A percentile compares a stretch with the other conserved stretches of the same genome.
Evolutionary conservation across 2,797 vertebrate species (phyloP).

Genomic region (Triplophysa bombifrons): DNA sequence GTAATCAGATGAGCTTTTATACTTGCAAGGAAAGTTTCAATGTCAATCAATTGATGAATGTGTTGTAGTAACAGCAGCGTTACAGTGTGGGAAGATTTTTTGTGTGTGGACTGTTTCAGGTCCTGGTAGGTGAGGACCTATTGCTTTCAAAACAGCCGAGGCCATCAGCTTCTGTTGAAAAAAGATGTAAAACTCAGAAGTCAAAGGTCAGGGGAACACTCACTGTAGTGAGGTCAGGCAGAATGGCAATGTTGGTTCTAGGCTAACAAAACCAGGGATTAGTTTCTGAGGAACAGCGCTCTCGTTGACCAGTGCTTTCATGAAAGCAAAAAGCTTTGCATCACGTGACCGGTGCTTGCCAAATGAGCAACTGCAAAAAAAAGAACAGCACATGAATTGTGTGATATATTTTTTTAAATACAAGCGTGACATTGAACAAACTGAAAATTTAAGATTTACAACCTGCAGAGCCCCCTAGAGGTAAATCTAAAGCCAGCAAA

Average conservation of each 20-base stretch:
- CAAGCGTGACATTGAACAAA: background rate
- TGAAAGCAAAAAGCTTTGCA: background rate
- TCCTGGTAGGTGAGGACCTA: background rate
- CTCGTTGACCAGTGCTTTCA: background rate
- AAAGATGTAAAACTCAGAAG: background rate
- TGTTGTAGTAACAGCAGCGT: background rate
- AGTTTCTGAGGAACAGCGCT: background rate
- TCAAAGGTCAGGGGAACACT: background rate
- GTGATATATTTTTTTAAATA: background rate
- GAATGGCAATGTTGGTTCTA: background rate
- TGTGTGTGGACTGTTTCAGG: background rate
- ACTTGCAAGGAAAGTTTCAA: background rate
- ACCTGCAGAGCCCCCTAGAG: constrained; percentile 26
- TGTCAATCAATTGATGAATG: background rate
- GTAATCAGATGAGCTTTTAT: constrained; percentile 21
- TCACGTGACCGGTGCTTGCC: background rate
- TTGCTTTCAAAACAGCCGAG: too few relatives aligned
- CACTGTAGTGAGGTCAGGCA: background rate
- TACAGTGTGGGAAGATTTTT: background rate
- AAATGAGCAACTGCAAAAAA: background rate
- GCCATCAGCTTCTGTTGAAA: background rate
- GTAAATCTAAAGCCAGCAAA: background rate
- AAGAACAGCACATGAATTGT: background rate
- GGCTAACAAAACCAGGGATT: background rate
- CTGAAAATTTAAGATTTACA: background rate